Evolutionary conservation across 2,888 invertebrate genomes (phyloP).

Genomic region (Auanema freiburgensis): DNA sequence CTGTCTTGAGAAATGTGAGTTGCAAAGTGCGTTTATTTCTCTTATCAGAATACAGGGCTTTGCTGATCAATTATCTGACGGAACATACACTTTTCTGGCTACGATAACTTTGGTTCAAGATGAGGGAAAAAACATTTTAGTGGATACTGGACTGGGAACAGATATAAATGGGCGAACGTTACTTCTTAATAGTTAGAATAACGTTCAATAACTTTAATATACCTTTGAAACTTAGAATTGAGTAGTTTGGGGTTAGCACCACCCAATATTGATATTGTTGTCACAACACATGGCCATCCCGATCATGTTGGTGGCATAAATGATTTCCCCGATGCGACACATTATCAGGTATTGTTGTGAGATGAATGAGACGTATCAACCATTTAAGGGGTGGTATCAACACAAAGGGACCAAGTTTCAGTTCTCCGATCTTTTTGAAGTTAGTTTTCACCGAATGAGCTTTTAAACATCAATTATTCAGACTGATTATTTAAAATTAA

Average conservation of each 20-base stretch:
- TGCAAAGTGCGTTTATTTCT: no score
- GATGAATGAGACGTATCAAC: no score
- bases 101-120: slow-evolving; percentile 59
- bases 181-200: slow-evolving; percentile 46
- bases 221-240: slow-evolving; percentile 29
- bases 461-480: slow-evolving; percentile 21
- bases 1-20: slow-evolving; percentile 27
- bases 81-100: slow-evolving; percentile 55
- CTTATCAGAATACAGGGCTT: slow-evolving; percentile 45
- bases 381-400: slow-evolving; percentile 39
- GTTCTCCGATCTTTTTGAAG: slow-evolving; percentile 47
- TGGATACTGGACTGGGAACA: slow-evolving; percentile 61
- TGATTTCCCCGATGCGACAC: slow-evolving; percentile 52
- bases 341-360: slow-evolving; percentile 30
- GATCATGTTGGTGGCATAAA: slow-evolving; percentile 51
- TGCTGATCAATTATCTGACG: slow-evolving; percentile 53
- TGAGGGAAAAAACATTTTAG: slow-evolving; percentile 51
- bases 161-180: slow-evolving; percentile 60
- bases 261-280: slow-evolving; percentile 54
- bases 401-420: slow-evolving; percentile 56
- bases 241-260: slow-evolving; percentile 44
- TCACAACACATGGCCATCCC: slow-evolving; percentile 62
- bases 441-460: slow-evolving; percentile 8
- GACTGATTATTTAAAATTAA: slow-evolving; percentile 48
- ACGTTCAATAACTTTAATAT: not conserved